Evolutionary conservation across 2,888 invertebrate species (phyloP), one percentile per base, ranked within the genome.

Genomic region (Lepidocyrtinus sp.): DNA sequence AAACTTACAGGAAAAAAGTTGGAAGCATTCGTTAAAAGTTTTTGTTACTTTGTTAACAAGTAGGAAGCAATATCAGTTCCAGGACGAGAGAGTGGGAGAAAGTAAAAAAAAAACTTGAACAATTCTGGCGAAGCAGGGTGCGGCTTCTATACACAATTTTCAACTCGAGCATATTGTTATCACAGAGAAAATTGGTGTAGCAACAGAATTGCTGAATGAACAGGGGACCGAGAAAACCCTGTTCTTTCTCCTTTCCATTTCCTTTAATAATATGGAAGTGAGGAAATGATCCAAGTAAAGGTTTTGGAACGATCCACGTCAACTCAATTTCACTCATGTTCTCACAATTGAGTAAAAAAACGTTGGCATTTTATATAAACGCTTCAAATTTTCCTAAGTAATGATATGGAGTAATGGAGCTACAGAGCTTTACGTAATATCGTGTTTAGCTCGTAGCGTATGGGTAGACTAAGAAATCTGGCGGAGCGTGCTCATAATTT

Each of bases 261-360:
- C 50, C 50, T 50, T 50, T 50, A 50, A 17, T 12, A 50, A n/a
- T 15, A 12, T 7, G 15, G 17, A 50, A 50, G 5, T 50, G 2
- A 12, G 50, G 50, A 50, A 50, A 50, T 50, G 50, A 50, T n/a
- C n/a, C 50, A 50, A 50, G 50, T 50, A 50, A 50, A 50, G 17
- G 5, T 50, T 17, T 2, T 50, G 12, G 12, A 50, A 50, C 12
- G 50, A 50, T 50, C 50, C 50, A 50, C 17, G 50, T 50, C 50
- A 50, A 50, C 50, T 50, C 50, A 50, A 50, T 50, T 50, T 50
- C 50, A 50, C n/a, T 7, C 50, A n/a, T 50, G 50, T 50, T 50
- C 17, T 50, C 2, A 50, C 50, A 50, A 50, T 50, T 17, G 2
- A n/a, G 1, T 12, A 50, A 50, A n/a, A 50, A 50, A 50, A 50